Base-by-base conservation (phyloP, 2,797 vertebrate species). In the Meda fulgida region DNA sequence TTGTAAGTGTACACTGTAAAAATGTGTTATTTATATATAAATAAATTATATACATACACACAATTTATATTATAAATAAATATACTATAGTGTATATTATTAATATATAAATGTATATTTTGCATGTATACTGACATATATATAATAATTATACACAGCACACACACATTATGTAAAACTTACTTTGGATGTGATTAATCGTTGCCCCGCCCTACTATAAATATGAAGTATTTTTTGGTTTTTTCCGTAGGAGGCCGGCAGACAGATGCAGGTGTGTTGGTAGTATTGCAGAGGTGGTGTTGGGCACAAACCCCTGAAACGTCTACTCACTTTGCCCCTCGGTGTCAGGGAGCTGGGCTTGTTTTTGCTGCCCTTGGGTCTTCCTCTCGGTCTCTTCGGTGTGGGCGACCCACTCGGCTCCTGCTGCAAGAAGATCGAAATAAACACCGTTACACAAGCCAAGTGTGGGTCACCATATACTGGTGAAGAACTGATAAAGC, bases 321-420 rank as follows among this genome's bases (percentile, higher is more conserved):
- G 3, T 43, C 14, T 38, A 88, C 89, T 95, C 94, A 98, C 97
- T 95, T 97, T 97, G 93, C 93, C 94, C 94, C 97, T 97, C 16
- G 92, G 6, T 43, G 75, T 0, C 1, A 91, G 26, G n/a, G 84
- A 23, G 70, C 94, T 89, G 5, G 94, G 75, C 95, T 98, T 98
- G 94, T 98, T 99, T 94, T 97, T 99, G 94, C 97, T 98, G 89
- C 97, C 97, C 95, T 97, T 98, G 3, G 97, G 97, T 89, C 97
- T 95, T 90, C 97, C 97, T 85, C 97, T 95, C 89, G 97, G 94
- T 95, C 97, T 97, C 95, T 98, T 99, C 80, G 97, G 96, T 92
- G 95, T 94, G 0, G 97, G 97, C 85, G 97, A 97, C 83, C 97
- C 97, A 1, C 96, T 98, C 84, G 97, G 95, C 85, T 98, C 97